Evolutionary conservation across 1,140 invertebrate species (phyloP).

Genomic region (Harlomillsia oculata): DNA sequence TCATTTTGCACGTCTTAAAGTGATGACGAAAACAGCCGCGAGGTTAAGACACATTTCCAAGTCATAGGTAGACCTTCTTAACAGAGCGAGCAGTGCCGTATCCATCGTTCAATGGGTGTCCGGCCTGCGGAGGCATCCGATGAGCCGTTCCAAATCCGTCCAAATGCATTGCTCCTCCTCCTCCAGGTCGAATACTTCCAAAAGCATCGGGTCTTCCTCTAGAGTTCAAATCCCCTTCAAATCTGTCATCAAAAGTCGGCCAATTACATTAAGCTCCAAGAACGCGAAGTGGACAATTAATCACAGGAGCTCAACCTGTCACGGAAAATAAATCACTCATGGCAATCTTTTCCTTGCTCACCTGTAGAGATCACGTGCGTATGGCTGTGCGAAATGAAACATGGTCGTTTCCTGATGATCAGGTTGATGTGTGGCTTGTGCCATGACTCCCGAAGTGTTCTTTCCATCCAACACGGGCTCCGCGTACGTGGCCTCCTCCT

Average conservation of each 20-base stretch:
- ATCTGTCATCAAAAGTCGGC: constrained; percentile 20
- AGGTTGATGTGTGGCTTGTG: constrained; percentile 16
- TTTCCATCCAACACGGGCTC: constrained; percentile 39
- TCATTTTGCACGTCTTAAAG: too few species aligned
- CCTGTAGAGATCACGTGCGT: constrained; percentile 36
- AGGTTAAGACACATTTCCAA: constrained; percentile 20
- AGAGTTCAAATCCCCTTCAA: constrained; percentile 35
- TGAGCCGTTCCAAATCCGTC: constrained; percentile 39
- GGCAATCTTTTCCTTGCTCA: constrained; percentile 12
- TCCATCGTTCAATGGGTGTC: constrained; percentile 36
- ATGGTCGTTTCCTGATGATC: constrained; percentile 34
- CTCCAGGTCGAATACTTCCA: constrained; percentile 28
- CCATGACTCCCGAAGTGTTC: constrained; percentile 31
- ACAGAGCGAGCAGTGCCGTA: constrained; percentile 41
- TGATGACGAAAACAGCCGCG: too few species aligned
- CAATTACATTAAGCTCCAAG: too few species aligned
- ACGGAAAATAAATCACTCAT: too few species aligned
- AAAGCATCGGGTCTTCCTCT: constrained; percentile 33
- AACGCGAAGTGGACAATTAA: too few species aligned
- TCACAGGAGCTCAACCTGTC: too few species aligned
- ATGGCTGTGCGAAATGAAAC: constrained; percentile 38
- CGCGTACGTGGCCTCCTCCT: constrained; percentile 39
- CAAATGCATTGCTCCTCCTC: constrained; percentile 34
- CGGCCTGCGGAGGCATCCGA: constrained; percentile 30
- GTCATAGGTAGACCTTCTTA: constrained; percentile 42